Base-by-base conservation (phyloP, 2,888 invertebrate species). In the Mythimna lalbum region DNA sequence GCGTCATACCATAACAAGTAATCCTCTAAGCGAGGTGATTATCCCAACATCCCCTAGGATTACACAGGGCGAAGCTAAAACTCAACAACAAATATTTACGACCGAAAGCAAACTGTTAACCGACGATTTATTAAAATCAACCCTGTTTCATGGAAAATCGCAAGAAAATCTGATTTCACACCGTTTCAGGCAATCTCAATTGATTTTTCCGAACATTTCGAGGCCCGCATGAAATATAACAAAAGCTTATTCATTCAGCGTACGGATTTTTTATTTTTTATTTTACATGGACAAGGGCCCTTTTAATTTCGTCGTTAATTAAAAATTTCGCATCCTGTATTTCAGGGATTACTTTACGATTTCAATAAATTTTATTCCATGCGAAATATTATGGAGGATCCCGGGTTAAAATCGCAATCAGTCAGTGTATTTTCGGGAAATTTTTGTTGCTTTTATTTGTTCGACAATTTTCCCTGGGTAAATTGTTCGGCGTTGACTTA, bases 291-390 rank as follows among this genome's bases (percentile, higher is more conserved):
- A 72, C 78, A 80, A 83, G 80, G 84, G 78, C 64, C 33, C 80
- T 75, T 85, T 85, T 86, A 88, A 87, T 88, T 89, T 86, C 72
- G 57, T 57, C 84, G 88, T 91, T 91, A 92, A 92, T 92, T 92
- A 91, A 92, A 91, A 87, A 87, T 86, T 89, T 88, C 87, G 83
- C 84, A 73, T 86, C 82, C 87, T 83, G 85, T 86, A 81, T 75
- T 43, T 64, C 62, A 69, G 64, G 89, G 85, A 89, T 90, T 86
- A 88, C 83, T 85, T 76, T 76, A 77, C 80, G 62, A 83, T 86
- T 85, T 85, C 86, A 83, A 87, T 88, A 86, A 88, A 88, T 88
- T 84, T 85, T 76, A 86, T 89, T 84, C 77, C 72, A 53, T 23
- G 23, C 21, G 56, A 67, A 75, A 71, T 71, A 68, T 76, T 67